Evolutionary conservation across 2,113 vertebrate genomes (phyloP).

Genomic region (Chlamydotis undulata): DNA sequence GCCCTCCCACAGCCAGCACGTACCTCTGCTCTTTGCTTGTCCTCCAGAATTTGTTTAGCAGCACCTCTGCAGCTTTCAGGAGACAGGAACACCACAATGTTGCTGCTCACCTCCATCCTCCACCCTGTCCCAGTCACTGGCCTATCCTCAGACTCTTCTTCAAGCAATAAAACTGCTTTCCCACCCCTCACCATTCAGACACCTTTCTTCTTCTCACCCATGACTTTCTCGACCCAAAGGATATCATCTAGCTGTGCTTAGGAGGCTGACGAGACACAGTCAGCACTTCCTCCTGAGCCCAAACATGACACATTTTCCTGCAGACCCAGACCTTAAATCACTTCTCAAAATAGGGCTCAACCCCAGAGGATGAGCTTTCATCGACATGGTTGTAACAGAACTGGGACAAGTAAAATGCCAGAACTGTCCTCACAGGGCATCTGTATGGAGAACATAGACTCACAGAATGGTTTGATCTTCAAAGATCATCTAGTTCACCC

Average conservation of each 20-base stretch:
- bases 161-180: background rate
- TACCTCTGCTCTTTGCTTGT: background rate
- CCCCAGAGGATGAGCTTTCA: background rate
- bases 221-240: background rate
- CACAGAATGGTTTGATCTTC: background rate
- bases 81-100: rapidly evolving
- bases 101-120: background rate
- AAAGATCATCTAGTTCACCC: background rate
- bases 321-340: background rate
- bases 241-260: background rate
- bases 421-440: rapidly evolving
- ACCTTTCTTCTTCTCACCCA: background rate
- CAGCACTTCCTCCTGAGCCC: background rate
- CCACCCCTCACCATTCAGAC: background rate
- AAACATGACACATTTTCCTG: background rate
- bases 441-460: rapidly evolving
- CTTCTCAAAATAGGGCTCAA: background rate
- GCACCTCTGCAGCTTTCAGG: background rate
- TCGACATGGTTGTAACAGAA: rapidly evolving
- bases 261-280: background rate
- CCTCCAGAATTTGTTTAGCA: background rate
- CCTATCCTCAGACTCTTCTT: background rate
- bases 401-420: background rate
- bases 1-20: background rate
- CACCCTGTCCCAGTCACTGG: background rate